Conservation (phyloP, 2,888 invertebrate species). For the Brenthis hecate region DNA sequence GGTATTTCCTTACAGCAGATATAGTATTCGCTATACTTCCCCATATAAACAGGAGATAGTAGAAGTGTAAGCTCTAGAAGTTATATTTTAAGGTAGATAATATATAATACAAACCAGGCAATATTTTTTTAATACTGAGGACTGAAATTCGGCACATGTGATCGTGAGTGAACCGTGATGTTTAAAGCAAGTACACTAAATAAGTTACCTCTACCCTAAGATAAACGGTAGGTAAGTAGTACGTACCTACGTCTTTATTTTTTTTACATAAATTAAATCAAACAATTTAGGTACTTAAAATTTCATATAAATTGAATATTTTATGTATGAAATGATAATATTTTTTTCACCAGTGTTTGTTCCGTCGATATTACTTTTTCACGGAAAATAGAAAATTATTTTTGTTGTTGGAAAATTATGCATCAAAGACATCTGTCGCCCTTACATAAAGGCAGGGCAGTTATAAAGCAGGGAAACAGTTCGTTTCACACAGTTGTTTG, state of each 20-base stretch:
- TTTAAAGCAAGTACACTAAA: no score
- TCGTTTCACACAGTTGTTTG: constrained; percentile 61
- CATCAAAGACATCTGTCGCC: constrained; percentile 66
- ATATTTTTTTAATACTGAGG: no score
- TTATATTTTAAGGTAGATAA: no score
- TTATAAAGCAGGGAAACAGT: constrained; percentile 67
- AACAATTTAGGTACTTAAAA: no score
- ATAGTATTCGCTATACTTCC: no score
- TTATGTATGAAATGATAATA: neutral
- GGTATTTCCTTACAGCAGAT: no score
- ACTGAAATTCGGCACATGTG: no score
- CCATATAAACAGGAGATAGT: no score
- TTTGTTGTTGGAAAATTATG: constrained; percentile 56
- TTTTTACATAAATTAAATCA: neutral
- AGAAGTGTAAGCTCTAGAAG: no score
- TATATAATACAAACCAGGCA: no score
- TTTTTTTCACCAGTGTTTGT: neutral
- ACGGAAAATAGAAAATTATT: constrained; percentile 13
- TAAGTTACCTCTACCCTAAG: neutral
- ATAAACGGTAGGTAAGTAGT: neutral
- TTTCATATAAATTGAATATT: neutral
- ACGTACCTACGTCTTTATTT: neutral
- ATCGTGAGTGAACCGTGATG: no score
- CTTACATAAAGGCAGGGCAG: constrained; percentile 57
- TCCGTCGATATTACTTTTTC: constrained; percentile 4